phyloP scores from a whole-genome alignment of 2,113 vertebrate genomes.

The Mystacornis crossleyi region DNA sequence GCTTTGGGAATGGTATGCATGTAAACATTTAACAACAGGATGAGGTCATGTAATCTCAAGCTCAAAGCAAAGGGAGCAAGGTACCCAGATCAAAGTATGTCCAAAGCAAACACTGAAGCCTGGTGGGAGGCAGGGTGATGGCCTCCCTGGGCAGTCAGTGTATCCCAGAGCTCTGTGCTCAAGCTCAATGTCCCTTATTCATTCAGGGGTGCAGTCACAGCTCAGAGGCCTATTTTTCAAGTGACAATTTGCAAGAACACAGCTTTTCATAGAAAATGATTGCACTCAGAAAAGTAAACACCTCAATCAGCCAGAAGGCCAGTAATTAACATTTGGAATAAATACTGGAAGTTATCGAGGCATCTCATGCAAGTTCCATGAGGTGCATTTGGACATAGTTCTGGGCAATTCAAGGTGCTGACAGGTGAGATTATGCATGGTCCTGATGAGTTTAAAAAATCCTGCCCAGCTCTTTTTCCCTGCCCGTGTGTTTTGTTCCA shows the following conservation, averaged over 20 bases:
- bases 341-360: background rate
- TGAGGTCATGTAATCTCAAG: background rate
- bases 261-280: background rate
- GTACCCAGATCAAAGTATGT: background rate
- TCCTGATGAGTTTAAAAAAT: background rate
- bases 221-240: background rate
- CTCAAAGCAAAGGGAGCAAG: background rate
- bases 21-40: background rate
- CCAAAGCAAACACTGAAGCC: background rate
- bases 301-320: background rate
- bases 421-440: fast-evolving
- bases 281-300: background rate
- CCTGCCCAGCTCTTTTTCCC: fast-evolving
- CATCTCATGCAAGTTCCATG: background rate
- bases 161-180: background rate
- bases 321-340: background rate
- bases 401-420: background rate
- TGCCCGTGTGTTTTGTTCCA: fast-evolving
- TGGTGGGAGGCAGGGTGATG: fast-evolving
- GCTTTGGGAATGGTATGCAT: background rate
- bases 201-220: fast-evolving
- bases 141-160: fast-evolving
- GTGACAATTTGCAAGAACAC: background rate
- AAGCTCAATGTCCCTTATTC: background rate
- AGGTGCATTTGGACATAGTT: background rate